A percentile compares a stretch with the other conserved stretches of the same genome.
phyloP scores from a whole-genome alignment of 2,113 vertebrate genomes.

The Microcebus lehilahytsara region DNA sequence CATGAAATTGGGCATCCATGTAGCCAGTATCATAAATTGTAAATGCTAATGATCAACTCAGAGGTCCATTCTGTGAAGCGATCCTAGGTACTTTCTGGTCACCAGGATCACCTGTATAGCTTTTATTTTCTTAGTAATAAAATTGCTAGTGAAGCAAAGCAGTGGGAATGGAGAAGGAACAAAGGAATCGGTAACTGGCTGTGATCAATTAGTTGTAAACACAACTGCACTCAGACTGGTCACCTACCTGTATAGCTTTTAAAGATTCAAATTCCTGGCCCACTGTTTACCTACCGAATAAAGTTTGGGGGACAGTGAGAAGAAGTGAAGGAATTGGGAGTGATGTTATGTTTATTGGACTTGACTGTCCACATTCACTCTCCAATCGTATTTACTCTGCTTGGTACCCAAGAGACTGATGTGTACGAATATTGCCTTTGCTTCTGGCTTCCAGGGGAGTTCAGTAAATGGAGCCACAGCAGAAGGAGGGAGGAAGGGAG shows the following conservation, averaged over 20 bases:
- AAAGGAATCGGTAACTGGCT: too few relatives aligned
- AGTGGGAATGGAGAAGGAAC: too few relatives aligned
- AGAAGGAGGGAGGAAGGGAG: too few relatives aligned
- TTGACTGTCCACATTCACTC: neutral
- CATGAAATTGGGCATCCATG: neutral
- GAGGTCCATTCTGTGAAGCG: neutral
- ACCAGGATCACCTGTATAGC: neutral
- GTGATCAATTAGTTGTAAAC: too few relatives aligned
- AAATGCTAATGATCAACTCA: neutral
- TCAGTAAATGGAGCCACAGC: neutral
- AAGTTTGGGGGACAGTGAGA: neutral
- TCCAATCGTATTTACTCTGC: neutral
- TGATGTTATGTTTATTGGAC: rapidly evolving
- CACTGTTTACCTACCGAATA: neutral
- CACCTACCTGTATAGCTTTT: neutral
- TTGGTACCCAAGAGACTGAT: neutral
- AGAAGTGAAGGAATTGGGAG: neutral
- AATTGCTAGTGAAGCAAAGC: neutral
- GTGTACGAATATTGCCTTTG: neutral
- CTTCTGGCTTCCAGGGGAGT: neutral
- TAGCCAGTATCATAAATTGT: neutral
- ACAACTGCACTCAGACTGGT: neutral
- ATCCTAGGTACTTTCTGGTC: neutral
- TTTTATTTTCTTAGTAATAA: neutral
- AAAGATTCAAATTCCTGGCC: neutral